Base-by-base conservation (phyloP, 2,797 vertebrate species). In the Mormyrus hasselquistii region DNA sequence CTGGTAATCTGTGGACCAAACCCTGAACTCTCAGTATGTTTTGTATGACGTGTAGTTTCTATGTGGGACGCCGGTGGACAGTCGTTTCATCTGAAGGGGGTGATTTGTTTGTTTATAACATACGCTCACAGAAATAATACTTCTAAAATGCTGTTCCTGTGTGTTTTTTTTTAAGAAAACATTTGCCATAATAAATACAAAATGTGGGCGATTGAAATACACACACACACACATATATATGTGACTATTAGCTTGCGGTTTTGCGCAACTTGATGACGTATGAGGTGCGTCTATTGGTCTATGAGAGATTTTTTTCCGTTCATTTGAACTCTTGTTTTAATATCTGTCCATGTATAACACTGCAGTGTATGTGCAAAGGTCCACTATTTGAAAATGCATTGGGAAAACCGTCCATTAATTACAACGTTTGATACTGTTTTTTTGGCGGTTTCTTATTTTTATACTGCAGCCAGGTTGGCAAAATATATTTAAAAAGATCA, bases 21-120 rank as follows among this genome's bases (percentile, higher is more conserved):
- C 73, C 38, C 16, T 79, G 2, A 79, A 73, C 25, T 44, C 14
- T 79, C 16, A 44, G 0, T 44, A 44, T 44, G 38, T 79, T 79
- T 79, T 79, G 73, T 79, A 44, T 79, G 73, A 79, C 73, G 73
- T 47, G 73, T 79, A 47, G 41, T 79, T 79, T 79, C 38, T 79
- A 6, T 79, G 38, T 47, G 73, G 38, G 38, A 44, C 73, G 12
- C 38, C 7, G 34, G 38, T 44, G 38, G 38, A 44, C 41, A 79
- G 19, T 79, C 19, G 41, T 47, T 41, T 19, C 16, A 47, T 79
- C 19, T 8, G 38, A 44, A 79, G 6, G 38, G 16, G 38, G 5
- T 44, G 38, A 79, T 79, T 41, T 47, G 5, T 79, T 44, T 79
- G 34, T 79, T 79, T 79, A n/a, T 47, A 8, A 19, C 73, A 79